Evolutionary conservation across 2,888 invertebrate genomes (phyloP), one percentile per base, ranked within the genome.

Genomic region (Hypselothyrea guttata): DNA sequence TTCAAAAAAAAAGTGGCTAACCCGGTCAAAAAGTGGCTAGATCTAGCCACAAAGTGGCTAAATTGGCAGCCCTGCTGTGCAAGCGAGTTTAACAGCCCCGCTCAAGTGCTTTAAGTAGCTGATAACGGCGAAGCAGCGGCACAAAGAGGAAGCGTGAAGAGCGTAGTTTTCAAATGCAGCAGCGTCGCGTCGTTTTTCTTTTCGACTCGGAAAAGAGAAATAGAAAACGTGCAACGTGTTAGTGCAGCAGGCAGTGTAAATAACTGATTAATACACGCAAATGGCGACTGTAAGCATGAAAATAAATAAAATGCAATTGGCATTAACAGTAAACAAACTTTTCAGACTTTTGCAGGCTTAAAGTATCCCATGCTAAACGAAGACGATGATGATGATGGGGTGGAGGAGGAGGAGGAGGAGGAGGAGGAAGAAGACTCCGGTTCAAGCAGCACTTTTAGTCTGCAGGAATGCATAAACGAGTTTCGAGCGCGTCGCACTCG

Each of bases 401-500:
- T 53, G 8, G 57, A 59, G 7, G 73, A 63, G 0, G 72, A 68
- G 1, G 70, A 68, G 34, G 86, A 62, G 5, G 75, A 71, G 1
- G 75, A 71, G 3, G 81, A 68, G 4, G 86, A 64, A 1, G 86
- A 77, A 8, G 76, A 73, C 2, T 74, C 77, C 9, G 79, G 81
- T 18, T 86, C 88, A 1, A 87, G 77, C 4, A 84, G 87, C 1
- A 87, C 89, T 4, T 89, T 89, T 54, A 89, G 89, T 57, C 55
- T 89, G 45, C 86, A 89, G 45, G 88, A 89, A 44, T 88, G 89
- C 59, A 88, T 89, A 45, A 72, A 88, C 68, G 89, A 89, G 60
- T 88, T 89, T 63, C 83, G 87, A 35, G 83, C 86, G 0, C 83
- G 89, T 1, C 85, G 88, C n/a, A 75, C 77, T 4, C 74, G 89